A percentile compares a stretch with the other conserved stretches of the same genome.
Conservation (phyloP, 2,113 vertebrate species). For the Fregetta grallaria region DNA sequence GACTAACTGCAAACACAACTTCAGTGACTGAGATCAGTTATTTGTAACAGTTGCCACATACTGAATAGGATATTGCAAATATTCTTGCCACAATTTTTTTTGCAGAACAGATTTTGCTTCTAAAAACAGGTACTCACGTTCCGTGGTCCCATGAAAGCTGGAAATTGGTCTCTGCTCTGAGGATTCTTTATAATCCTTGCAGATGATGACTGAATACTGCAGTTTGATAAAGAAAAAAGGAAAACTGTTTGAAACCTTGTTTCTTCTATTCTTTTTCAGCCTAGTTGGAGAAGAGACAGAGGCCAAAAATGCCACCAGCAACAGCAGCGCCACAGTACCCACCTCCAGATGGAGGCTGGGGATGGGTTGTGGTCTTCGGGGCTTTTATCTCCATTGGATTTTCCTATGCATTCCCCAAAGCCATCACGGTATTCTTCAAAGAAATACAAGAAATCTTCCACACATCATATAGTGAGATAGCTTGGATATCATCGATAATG, state of each 20-base stretch:
- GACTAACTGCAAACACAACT: not conserved
- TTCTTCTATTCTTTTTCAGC: slow-evolving; percentile 39
- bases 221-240: not conserved
- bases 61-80: not conserved
- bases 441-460: slow-evolving; percentile 92
- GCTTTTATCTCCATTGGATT: slow-evolving; percentile 97
- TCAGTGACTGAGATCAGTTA: not conserved
- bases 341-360: slow-evolving; percentile 96
- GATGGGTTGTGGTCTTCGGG: slow-evolving; percentile 90
- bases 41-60: not conserved
- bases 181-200: not conserved
- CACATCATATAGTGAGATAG: slow-evolving; percentile 87
- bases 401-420: slow-evolving; percentile 97
- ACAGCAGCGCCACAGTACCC: slow-evolving; percentile 29
- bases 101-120: not conserved
- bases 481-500: slow-evolving; percentile 98
- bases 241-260: not conserved
- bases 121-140: not conserved
- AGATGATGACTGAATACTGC: not conserved
- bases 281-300: slow-evolving; percentile 16
- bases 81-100: not conserved
- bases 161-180: not conserved
- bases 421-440: slow-evolving; percentile 95
- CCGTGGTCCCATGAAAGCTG: not conserved
- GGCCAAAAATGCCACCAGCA: slow-evolving; percentile 80